Evolutionary conservation across 2,888 invertebrate species (phyloP).

Genomic region (Sphaeridia pumilis): DNA sequence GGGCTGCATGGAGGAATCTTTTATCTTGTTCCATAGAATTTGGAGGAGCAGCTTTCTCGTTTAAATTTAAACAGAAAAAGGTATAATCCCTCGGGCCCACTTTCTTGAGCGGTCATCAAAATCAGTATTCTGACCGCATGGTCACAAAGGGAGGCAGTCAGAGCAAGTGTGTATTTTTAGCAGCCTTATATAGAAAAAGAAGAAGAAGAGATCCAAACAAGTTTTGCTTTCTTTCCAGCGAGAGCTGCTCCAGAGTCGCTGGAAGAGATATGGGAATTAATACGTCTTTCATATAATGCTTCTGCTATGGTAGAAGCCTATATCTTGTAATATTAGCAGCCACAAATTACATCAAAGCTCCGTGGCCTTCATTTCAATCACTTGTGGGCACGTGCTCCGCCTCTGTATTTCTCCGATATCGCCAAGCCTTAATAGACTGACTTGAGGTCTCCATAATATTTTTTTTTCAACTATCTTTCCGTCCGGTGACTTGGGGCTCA

Average conservation of each 20-base stretch:
- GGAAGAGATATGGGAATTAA: background rate
- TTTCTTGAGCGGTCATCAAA: too few species aligned
- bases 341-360: slow-evolving; percentile 2
- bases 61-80: background rate
- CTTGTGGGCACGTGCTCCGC: background rate
- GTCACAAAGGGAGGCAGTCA: too few species aligned
- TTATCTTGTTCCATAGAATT: too few species aligned
- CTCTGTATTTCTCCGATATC: background rate
- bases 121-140: too few species aligned
- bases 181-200: background rate
- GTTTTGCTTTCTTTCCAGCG: background rate
- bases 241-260: background rate
- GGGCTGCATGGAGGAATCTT: too few species aligned
- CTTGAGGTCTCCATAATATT: too few species aligned
- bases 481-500: too few species aligned
- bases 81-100: too few species aligned
- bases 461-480: too few species aligned
- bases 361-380: slow-evolving; percentile 3
- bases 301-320: background rate
- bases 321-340: background rate
- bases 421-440: too few species aligned
- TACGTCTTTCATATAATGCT: background rate
- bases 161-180: background rate
- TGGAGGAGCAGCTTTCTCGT: too few species aligned
- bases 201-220: background rate